Evolutionary conservation across 2,888 invertebrate genomes (phyloP).

Genomic region (Synanthedon formicaeformis): DNA sequence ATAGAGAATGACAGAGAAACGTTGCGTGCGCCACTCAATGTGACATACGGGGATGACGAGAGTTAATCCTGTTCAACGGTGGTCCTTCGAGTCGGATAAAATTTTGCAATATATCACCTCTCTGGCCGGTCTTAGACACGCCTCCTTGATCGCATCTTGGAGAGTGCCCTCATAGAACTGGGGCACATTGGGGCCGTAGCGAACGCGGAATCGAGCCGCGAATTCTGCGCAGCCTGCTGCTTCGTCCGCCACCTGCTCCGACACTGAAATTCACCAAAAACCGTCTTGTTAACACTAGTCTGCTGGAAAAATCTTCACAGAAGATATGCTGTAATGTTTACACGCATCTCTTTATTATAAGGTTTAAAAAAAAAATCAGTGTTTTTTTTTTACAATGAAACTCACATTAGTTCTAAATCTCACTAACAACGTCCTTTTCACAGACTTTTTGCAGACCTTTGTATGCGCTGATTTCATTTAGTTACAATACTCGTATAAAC

Average conservation of each 20-base stretch:
- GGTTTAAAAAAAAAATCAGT: not conserved
- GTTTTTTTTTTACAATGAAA: slow-evolving; percentile 1
- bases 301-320: too few species aligned
- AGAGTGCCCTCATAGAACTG: slow-evolving; percentile 92
- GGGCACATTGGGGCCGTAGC: slow-evolving; percentile 90
- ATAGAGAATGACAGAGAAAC: too few species aligned
- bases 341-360: not conserved
- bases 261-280: slow-evolving; percentile 73
- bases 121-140: slow-evolving; percentile 89
- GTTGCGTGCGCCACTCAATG: too few species aligned
- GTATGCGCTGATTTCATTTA: too few species aligned
- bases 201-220: slow-evolving; percentile 83
- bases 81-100: too few species aligned
- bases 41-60: too few species aligned
- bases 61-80: too few species aligned
- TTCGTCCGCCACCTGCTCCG: slow-evolving; percentile 88
- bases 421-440: too few species aligned
- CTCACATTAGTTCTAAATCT: slow-evolving; percentile 1
- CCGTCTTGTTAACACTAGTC: not conserved
- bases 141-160: slow-evolving; percentile 91
- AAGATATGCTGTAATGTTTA: not conserved
- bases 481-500: too few species aligned
- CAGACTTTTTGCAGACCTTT: too few species aligned
- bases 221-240: slow-evolving; percentile 88
- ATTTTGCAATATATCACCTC: slow-evolving; percentile 70